Percentiles rank a stretch among this genome's conserved stretches.
These are phyloP conservation scores for Prunella fulvescens DNA, from an alignment of 2,113 vertebrate genomes.

Conservation along the genomic window DNA sequence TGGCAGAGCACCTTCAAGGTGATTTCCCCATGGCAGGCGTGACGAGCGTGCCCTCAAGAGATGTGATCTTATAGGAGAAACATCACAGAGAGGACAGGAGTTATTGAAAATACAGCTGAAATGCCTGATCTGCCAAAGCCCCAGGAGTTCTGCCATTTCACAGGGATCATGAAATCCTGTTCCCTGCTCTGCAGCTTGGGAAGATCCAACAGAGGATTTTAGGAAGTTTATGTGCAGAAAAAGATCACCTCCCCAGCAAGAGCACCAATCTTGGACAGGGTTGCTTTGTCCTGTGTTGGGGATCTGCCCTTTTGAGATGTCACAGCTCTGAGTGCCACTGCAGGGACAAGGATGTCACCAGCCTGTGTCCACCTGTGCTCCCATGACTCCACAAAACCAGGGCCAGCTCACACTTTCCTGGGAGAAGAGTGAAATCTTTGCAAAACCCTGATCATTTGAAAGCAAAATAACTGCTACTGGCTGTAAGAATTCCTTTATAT, in stretches of 20 bases:
- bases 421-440: background rate
- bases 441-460: background rate
- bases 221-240: background rate
- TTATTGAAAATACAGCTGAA: background rate
- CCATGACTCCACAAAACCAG: background rate
- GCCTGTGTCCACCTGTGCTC: background rate
- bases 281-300: no score
- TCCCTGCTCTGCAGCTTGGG: background rate
- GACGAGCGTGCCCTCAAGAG: background rate
- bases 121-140: background rate
- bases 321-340: background rate
- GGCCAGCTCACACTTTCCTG: background rate
- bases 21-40: background rate
- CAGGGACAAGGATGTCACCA: fast-evolving
- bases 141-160: background rate
- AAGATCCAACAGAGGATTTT: background rate
- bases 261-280: background rate
- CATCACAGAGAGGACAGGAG: background rate
- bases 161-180: background rate
- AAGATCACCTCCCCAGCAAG: background rate
- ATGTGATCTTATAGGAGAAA: background rate
- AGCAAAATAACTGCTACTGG: background rate
- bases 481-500: background rate
- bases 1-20: constrained; percentile 32
- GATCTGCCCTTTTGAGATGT: background rate